Conservation (phyloP, 2,888 invertebrate genomes). For the Sepiola atlantica region DNA sequence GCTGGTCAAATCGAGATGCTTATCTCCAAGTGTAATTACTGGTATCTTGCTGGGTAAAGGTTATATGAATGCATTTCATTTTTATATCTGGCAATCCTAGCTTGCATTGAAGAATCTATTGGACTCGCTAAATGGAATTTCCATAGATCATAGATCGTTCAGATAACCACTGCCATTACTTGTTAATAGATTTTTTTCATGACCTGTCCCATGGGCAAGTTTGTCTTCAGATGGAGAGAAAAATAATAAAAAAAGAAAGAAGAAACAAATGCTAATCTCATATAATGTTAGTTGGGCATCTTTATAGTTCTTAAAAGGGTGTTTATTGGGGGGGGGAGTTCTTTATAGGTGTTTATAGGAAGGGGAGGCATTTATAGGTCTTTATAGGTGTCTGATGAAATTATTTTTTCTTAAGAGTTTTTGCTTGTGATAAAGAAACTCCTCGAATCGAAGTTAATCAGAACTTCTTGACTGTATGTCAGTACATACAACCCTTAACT, state of each 20-base stretch:
- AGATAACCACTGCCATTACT: slow-evolving; percentile 1
- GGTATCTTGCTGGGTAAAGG: too few species aligned
- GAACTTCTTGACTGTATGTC: background rate
- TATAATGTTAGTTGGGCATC: background rate
- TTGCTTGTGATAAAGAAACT: background rate
- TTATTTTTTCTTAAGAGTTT: background rate
- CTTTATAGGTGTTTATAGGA: background rate
- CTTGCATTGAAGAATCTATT: background rate
- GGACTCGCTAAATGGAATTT: background rate
- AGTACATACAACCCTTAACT: background rate
- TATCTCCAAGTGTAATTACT: background rate
- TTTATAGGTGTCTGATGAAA: background rate
- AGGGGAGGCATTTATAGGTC: background rate
- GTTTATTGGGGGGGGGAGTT: background rate
- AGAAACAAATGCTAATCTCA: background rate
- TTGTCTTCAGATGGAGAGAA: background rate
- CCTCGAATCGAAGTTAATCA: background rate
- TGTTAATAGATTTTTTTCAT: slow-evolving; percentile 21
- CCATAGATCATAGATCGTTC: background rate
- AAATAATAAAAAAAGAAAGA: background rate
- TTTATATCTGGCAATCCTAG: background rate
- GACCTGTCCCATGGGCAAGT: slow-evolving; percentile 32
- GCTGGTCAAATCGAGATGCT: background rate
- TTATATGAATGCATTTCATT: background rate
- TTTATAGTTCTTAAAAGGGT: background rate